Conservation (phyloP, 92 coral and sea anemone genomes). For the Palythoa grandiflora region DNA sequence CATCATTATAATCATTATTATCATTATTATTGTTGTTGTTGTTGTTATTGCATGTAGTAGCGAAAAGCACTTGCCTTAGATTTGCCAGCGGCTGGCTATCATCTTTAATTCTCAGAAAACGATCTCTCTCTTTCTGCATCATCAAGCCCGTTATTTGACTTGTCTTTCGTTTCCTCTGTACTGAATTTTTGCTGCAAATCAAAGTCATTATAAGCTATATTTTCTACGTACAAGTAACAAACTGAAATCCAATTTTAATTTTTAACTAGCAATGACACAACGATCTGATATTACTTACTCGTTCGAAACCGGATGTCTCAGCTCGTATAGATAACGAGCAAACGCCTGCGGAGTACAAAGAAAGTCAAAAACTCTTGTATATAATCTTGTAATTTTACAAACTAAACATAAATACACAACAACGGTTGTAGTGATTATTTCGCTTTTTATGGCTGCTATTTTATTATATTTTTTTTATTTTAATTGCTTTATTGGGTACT, state of each 20-base stretch:
- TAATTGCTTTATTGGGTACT: too few species aligned
- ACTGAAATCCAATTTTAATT: not conserved
- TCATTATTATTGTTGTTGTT: too few species aligned
- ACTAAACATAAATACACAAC: too few species aligned
- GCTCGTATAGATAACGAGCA: constrained; percentile 44
- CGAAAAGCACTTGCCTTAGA: constrained; percentile 4
- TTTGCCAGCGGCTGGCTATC: constrained; percentile 41
- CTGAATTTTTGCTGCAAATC: not conserved
- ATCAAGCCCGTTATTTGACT: constrained; percentile 9
- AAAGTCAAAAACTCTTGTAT: not conserved
- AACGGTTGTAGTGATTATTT: too few species aligned
- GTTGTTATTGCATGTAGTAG: too few species aligned
- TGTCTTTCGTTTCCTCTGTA: not conserved
- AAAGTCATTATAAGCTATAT: not conserved
- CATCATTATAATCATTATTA: too few species aligned
- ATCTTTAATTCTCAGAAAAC: constrained; percentile 30
- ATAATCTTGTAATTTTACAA: not conserved
- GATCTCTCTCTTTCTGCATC: constrained; percentile 38
- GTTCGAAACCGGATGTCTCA: constrained; percentile 40
- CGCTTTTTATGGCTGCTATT: too few species aligned
- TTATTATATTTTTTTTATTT: too few species aligned
- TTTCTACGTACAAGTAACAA: not conserved
- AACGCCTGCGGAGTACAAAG: constrained; percentile 16
- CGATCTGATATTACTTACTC: not conserved
- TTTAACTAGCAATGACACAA: not conserved